A percentile compares a stretch with the other conserved stretches of the same genome.
Evolutionary conservation across 2,113 vertebrate species (phyloP).

Genomic region (Ondatra zibethicus): DNA sequence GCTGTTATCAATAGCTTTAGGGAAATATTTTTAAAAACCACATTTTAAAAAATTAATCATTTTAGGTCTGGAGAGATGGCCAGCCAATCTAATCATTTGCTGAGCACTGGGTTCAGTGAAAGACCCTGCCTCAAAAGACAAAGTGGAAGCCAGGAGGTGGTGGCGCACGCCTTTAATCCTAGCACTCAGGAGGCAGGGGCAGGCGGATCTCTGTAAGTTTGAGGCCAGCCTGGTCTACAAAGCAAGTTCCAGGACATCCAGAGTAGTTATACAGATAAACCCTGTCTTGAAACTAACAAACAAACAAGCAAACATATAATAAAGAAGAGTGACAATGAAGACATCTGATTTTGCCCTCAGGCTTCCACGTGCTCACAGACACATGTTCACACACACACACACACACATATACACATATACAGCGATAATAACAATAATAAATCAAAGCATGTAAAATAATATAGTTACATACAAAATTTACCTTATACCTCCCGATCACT

Average conservation of each 20-base stretch:
- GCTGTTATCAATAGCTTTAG: not conserved
- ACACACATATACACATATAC: not conserved
- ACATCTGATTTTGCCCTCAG: not conserved
- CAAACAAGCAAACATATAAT: not conserved
- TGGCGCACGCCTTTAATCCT: not conserved
- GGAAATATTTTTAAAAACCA: not conserved
- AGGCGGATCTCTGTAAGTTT: not conserved
- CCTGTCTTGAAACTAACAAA: not conserved
- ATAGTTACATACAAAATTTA: not conserved
- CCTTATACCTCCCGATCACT: not conserved
- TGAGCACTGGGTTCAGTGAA: too few species aligned
- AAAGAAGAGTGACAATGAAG: not conserved
- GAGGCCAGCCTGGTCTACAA: not conserved
- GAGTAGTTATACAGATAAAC: not conserved
- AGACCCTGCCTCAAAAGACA: too few species aligned
- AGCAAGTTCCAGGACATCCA: not conserved
- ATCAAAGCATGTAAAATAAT: not conserved
- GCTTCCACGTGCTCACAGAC: not conserved
- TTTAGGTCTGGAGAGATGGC: too few species aligned
- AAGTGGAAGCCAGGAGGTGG: not conserved
- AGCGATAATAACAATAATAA: not conserved
- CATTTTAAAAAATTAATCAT: not conserved
- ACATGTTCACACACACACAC: not conserved
- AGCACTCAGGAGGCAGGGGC: not conserved
- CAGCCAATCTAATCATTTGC: too few species aligned